Evolutionary conservation across 2,888 invertebrate species (phyloP).

Genomic region (Unio pictorum): DNA sequence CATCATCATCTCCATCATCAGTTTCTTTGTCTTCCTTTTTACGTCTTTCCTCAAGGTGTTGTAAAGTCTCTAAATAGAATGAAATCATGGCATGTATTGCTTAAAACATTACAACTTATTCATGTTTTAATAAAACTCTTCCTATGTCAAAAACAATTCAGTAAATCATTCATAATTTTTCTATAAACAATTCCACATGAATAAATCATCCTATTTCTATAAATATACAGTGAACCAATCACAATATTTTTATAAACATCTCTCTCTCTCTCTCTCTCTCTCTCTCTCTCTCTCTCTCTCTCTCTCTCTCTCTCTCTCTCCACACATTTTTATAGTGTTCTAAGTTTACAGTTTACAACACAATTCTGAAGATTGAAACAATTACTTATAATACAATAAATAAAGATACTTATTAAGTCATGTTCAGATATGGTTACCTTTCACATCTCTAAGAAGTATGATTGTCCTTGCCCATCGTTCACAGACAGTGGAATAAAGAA

Average conservation of each 20-base stretch:
- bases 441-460: conserved; percentile 67
- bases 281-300: too few species aligned
- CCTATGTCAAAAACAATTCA: too few species aligned
- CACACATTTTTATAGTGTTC: background rate
- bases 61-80: conserved; percentile 23
- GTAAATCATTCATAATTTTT: too few species aligned
- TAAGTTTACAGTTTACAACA: background rate
- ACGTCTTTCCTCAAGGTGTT: conserved; percentile 22
- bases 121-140: too few species aligned
- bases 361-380: background rate
- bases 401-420: background rate
- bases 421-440: conserved; percentile 55
- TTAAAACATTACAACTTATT: too few species aligned
- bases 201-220: too few species aligned
- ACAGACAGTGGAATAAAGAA: conserved; percentile 70
- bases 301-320: background rate
- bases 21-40: conserved; percentile 27
- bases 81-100: too few species aligned
- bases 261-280: too few species aligned
- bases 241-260: too few species aligned
- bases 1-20: conserved; percentile 33
- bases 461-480: conserved; percentile 70
- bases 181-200: too few species aligned
- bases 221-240: too few species aligned
- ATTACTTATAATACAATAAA: background rate